Evolutionary conservation across 2,797 vertebrate species (phyloP), one percentile per base, ranked within the genome.

Genomic region (Mus spretus): DNA sequence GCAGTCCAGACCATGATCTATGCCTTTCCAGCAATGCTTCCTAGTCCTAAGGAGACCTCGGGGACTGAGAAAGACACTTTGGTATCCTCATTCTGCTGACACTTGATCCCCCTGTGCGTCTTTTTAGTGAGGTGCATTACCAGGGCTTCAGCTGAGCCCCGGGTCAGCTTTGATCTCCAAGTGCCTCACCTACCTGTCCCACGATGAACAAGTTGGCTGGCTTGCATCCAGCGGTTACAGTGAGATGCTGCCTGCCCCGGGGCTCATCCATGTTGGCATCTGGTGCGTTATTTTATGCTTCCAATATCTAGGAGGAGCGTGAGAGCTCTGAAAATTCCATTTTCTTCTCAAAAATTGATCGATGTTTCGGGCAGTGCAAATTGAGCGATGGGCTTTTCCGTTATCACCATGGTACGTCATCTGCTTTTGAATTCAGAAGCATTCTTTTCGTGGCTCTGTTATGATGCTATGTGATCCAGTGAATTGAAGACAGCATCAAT

Each of bases 371-470:
- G 61, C 61, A 72, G 70, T 89, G 26, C 78, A 87, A 92, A 84
- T n/a, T 31, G 93, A 96, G 91, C n/a, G 82, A 26, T 87, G 53
- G 14, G n/a, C 34, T 93, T 92, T 96, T 78, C 80, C n/a, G 40
- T 91, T 91, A 86, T 72, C 87, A n/a, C 82, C 40, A 26, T 96
- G 53, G 50, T 15, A 47, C 63, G 47, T 89, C 94, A 91, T 91
- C 95, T 97, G 94, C 80, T 88, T 97, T 96, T 91, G 59, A 85
- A 96, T 93, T 96, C 86, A 96, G 94, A 95, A 95, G 78, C 78
- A 79, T 96, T 95, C 86, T 96, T 95, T 78, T 83, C 63, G n/a
- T 57, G 34, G 40, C 3, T 40, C 44, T 89, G 77, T 90, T 89
- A 89, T 40, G 53, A 79, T 65, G 31, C 67, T n/a, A 0, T 93